Evolutionary conservation across 2,113 vertebrate species (phyloP).

Genomic region (Seriola aureovittata): DNA sequence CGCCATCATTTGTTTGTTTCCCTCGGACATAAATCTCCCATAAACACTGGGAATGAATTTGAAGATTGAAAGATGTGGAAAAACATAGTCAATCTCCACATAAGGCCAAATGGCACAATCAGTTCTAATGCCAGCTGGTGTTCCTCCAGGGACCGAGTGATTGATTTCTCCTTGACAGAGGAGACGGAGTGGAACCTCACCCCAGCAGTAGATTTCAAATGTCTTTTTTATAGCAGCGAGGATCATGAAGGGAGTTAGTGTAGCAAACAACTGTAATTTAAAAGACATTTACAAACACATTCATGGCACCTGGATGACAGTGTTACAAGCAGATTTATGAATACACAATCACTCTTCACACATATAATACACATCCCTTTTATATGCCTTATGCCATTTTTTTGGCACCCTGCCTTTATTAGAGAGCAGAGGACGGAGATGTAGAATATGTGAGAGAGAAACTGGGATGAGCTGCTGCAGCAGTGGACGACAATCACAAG

Average conservation of each 20-base stretch:
- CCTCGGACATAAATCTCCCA: slow-evolving; percentile 45
- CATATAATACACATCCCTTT: not conserved
- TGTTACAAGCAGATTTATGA: slow-evolving; percentile 39
- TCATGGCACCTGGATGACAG: slow-evolving; percentile 29
- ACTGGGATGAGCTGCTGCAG: not conserved
- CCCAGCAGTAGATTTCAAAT: slow-evolving; percentile 47
- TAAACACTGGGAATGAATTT: slow-evolving; percentile 70
- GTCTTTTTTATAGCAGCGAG: slow-evolving; percentile 26
- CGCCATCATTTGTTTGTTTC: slow-evolving; percentile 49
- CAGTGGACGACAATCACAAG: too few species aligned
- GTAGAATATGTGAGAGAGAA: not conserved
- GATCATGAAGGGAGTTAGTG: slow-evolving; percentile 47
- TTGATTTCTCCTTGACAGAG: slow-evolving; percentile 77
- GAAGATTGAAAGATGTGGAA: slow-evolving; percentile 65
- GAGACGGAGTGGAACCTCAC: slow-evolving; percentile 54
- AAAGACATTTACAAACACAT: slow-evolving; percentile 46
- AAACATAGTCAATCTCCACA: slow-evolving; percentile 59
- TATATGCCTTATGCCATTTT: slow-evolving; percentile 12
- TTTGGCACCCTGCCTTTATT: slow-evolving; percentile 32
- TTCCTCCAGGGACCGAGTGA: slow-evolving; percentile 71
- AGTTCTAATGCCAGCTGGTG: slow-evolving; percentile 72
- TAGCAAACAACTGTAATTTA: slow-evolving; percentile 49
- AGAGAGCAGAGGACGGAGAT: not conserved
- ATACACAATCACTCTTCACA: slow-evolving; percentile 14
- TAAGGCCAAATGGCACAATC: slow-evolving; percentile 66